Evolutionary conservation across 2,888 invertebrate species (phyloP).

Genomic region (Stegana nigrithorax): DNA sequence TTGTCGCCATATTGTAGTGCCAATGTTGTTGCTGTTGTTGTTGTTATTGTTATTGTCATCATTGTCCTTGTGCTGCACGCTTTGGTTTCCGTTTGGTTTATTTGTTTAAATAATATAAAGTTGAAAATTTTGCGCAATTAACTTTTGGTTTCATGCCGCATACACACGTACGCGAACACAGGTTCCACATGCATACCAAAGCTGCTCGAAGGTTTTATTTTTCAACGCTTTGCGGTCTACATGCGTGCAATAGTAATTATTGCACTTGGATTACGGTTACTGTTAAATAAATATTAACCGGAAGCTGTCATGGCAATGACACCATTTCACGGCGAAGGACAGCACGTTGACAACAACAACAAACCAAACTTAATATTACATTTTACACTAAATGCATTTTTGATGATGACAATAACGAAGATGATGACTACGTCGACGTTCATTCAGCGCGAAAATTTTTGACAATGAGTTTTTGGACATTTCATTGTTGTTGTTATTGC

Average conservation of each 20-base stretch:
- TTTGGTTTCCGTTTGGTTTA: conserved; percentile 3
- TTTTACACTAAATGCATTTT: conserved; percentile 17
- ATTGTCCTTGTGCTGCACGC: too few relatives aligned
- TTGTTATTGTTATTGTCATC: too few relatives aligned
- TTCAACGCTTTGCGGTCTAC: conserved; percentile 9
- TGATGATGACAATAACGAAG: conserved; percentile 12
- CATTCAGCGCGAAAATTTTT: neutral
- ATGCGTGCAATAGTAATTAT: neutral
- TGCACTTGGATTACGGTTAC: neutral
- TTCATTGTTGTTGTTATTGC: neutral
- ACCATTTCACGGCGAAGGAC: conserved; percentile 8
- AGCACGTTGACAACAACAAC: neutral
- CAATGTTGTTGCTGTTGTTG: too few relatives aligned
- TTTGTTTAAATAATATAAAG: conserved; percentile 28
- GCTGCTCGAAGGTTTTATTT: too few relatives aligned
- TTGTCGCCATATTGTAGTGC: neutral
- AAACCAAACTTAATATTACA: too few relatives aligned
- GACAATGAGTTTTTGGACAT: neutral
- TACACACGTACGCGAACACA: conserved; percentile 27
- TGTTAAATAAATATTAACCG: conserved; percentile 20
- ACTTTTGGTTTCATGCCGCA: conserved; percentile 35
- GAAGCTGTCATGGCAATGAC: conserved; percentile 20
- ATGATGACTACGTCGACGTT: neutral
- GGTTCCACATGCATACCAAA: conserved; percentile 25
- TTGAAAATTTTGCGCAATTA: conserved; percentile 26